Evolutionary conservation across 2,113 vertebrate genomes (phyloP), one percentile per base, ranked within the genome.

Genomic region (Morphnarchus princeps): DNA sequence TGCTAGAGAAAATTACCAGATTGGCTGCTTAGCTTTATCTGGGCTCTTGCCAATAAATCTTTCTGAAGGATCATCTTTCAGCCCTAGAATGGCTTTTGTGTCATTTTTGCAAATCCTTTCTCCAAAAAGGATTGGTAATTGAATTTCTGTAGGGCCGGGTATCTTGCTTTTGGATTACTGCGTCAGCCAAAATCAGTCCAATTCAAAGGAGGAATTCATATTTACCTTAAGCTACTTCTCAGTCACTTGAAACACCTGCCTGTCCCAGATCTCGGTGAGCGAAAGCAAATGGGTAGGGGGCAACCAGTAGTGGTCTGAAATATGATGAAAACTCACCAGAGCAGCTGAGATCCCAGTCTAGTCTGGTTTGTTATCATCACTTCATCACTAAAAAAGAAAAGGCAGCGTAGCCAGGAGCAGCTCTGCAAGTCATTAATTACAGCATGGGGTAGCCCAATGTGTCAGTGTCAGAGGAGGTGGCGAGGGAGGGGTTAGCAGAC

Each of bases 21-120:
- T 90, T 80, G 89, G n/a, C 71, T 86, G 10, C 82, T 91, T 80
- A 80, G 24, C 74, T 94, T 93, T 85, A 54, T 42, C 70, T 69
- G 62, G 42, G 38, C 15, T 91, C n/a, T 88, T 82, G 58, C 55
- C 66, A 47, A 5, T 58, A 89, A 58, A 65, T 95, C 49, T 80
- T 93, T 52, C 52, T 87, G 36, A 87, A 93, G 87, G 42, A 91
- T 94, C 74, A 40, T 90, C 82, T 94, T 85, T 80, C 73, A 93
- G 58, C 32, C 52, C 73, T 73, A 21, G 31, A 87, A 54, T 69
- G 36, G 65, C 34, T 82, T 78, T 65, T 80, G 1, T 82, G 65
- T 93, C 24, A 73, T 65, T 88, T 87, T 91, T 93, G 19, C 49
- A 85, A 95, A 80, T 82, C 45, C 22, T 61, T 94, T 80, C 49